These are phyloP conservation scores for Phaethon lepturus DNA, from an alignment of 2,113 vertebrate species.

Conservation along the genomic window DNA sequence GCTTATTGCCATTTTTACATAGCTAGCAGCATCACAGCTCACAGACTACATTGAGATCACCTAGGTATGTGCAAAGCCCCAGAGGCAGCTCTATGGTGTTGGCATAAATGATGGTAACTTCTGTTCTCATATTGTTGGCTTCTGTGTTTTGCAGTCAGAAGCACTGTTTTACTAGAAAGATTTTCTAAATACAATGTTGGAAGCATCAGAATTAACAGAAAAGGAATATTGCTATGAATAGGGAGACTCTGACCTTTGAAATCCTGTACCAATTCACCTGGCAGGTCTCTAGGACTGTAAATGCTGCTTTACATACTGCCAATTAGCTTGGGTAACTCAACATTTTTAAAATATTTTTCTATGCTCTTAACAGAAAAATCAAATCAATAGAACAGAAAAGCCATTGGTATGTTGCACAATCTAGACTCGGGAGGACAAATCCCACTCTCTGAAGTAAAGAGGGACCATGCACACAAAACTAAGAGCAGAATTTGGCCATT, in stretches of 20 bases:
- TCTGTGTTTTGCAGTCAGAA: neutral
- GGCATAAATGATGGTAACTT: slow-evolving; percentile 10
- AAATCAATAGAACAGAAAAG: slow-evolving; percentile 50
- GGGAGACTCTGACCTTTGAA: neutral
- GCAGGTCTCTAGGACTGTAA: neutral
- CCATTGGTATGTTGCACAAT: slow-evolving; percentile 57
- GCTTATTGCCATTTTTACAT: neutral
- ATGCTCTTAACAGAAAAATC: neutral
- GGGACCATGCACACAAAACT: neutral
- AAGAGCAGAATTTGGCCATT: slow-evolving; percentile 55
- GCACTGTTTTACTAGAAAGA: neutral
- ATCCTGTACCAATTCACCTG: neutral
- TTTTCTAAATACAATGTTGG: neutral
- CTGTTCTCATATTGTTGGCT: neutral
- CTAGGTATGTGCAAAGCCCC: slow-evolving; percentile 50
- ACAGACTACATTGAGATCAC: neutral
- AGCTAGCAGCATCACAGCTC: neutral
- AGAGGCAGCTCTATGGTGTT: neutral
- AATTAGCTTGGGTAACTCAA: neutral
- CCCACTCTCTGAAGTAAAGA: slow-evolving; percentile 28
- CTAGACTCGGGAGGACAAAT: slow-evolving; percentile 35
- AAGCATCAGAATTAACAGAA: neutral
- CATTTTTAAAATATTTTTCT: neutral
- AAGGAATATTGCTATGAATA: neutral
- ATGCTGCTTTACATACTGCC: neutral